A percentile compares a stretch with the other conserved stretches of the same genome.
Conservation (phyloP, 2,888 invertebrate genomes). For the Tinea trinotella region DNA sequence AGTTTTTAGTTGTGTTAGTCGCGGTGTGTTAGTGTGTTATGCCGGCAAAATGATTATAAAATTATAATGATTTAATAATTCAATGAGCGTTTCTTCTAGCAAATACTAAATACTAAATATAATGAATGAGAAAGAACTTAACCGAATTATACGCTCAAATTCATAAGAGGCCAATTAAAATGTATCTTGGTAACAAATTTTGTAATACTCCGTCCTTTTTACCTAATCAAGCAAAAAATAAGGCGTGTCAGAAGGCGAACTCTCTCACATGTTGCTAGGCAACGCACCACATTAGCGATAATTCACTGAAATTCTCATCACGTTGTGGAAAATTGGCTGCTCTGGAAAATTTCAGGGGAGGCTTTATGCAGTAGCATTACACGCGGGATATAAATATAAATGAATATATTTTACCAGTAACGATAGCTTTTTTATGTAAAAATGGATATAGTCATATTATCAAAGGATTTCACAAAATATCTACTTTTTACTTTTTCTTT, state of each 20-base stretch:
- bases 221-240: constrained; percentile 28
- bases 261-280: constrained; percentile 28
- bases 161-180: constrained; percentile 28
- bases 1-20: no score
- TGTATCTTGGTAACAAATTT: constrained; percentile 22
- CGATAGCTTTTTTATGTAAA: constrained; percentile 1
- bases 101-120: neutral
- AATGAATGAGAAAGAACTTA: neutral
- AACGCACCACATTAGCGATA: constrained; percentile 37
- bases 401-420: constrained; percentile 12
- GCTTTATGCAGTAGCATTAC: constrained; percentile 18
- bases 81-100: no score
- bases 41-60: no score
- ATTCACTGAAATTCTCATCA: constrained; percentile 41
- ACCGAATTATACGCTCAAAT: neutral
- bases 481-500: no score
- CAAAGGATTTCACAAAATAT: neutral
- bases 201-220: constrained; percentile 23
- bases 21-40: no score
- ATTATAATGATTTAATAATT: no score
- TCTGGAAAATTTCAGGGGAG: constrained; percentile 31
- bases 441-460: neutral
- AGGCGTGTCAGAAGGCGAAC: constrained; percentile 14
- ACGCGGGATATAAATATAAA: constrained; percentile 12
- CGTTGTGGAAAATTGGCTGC: constrained; percentile 44